phyloP scores from a whole-genome alignment of 2,797 vertebrate genomes.

The Poecilia wingei region DNA sequence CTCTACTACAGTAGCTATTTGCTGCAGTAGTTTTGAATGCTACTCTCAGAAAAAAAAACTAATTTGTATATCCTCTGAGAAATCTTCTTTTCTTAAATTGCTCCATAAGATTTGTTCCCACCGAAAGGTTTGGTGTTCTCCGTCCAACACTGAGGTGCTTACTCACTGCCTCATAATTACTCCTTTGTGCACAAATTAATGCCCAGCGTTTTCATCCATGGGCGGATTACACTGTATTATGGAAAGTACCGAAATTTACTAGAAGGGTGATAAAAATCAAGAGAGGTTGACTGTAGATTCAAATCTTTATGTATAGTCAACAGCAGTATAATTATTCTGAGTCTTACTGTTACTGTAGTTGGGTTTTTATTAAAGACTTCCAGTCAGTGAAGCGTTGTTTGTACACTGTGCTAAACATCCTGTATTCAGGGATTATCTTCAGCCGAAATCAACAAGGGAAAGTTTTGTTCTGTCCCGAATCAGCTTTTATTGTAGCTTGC shows the following conservation, averaged over 20 bases:
- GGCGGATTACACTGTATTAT: slow-evolving; percentile 53
- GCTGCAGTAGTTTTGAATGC: slow-evolving; percentile 12
- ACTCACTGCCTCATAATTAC: slow-evolving; percentile 38
- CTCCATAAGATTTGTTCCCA: slow-evolving; percentile 11
- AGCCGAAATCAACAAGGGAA: neutral
- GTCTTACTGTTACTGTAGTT: slow-evolving; percentile 4
- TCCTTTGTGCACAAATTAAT: slow-evolving; percentile 38
- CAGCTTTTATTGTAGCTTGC: neutral
- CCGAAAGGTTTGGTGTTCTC: slow-evolving; percentile 23
- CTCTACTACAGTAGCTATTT: neutral
- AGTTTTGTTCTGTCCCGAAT: neutral
- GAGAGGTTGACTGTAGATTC: slow-evolving; percentile 13
- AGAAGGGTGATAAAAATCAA: slow-evolving; percentile 49
- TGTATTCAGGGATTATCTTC: neutral
- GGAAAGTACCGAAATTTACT: slow-evolving; percentile 51
- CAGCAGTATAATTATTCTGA: slow-evolving; percentile 22
- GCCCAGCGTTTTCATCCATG: slow-evolving; percentile 46
- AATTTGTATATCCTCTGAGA: neutral
- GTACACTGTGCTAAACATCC: neutral
- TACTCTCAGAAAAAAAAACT: slow-evolving; percentile 1
- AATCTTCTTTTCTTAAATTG: slow-evolving; percentile 14
- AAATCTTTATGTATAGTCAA: slow-evolving; percentile 24
- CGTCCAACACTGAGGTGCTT: slow-evolving; percentile 20
- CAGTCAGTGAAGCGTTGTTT: neutral
- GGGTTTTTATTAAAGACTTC: slow-evolving; percentile 10